Evolutionary conservation across 2,113 vertebrate genomes (phyloP), one percentile per base, ranked within the genome.

Genomic region (Silurus asotus): DNA sequence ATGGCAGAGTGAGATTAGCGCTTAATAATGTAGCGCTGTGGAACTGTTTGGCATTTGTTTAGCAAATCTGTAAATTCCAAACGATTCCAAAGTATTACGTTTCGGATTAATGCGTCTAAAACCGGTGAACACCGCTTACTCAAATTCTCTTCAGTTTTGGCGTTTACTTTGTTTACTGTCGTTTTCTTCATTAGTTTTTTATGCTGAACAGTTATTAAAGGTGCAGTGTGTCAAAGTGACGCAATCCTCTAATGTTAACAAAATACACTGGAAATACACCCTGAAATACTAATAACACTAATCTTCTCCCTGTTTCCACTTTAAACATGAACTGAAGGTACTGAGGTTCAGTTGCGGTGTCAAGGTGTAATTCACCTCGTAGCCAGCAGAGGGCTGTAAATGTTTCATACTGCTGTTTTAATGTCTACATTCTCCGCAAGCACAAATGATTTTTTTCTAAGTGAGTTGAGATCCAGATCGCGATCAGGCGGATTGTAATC

Each of bases 401-500:
- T 56, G 17, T 78, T 58, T 28, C 53, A 78, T 13, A 78, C 75
- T 9, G 75, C 51, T 78, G 75, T 9, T 78, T 78, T 78, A 78
- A 58, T 78, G 6, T 17, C 13, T 2, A 58, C 3, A 2, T 78
- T 28, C 58, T 28, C 8, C 15, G 0, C 1, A 9, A 49, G 28
- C 15, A 6, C 13, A 37, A 15, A 28, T 10, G 9, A 65, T 69
- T 69, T 69, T 69, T 69, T 69, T 69, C 2, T 1, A 37, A 37
- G 37, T 37, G 37, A 37, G 37, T 37, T 37, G 37, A 37, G 37
- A 37, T 37, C 37, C 37, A 37, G 37, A 37, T 37, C 37, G 37
- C 37, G 37, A 37, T 37, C 37, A 37, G 37, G 37, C 37, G 37
- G 37, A 37, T 37, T 37, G 37, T 2, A 37, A 37, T 37, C 37